Evolutionary conservation across 2,888 invertebrate species (phyloP).

Genomic region (Cataglyphis rosenhaueri): DNA sequence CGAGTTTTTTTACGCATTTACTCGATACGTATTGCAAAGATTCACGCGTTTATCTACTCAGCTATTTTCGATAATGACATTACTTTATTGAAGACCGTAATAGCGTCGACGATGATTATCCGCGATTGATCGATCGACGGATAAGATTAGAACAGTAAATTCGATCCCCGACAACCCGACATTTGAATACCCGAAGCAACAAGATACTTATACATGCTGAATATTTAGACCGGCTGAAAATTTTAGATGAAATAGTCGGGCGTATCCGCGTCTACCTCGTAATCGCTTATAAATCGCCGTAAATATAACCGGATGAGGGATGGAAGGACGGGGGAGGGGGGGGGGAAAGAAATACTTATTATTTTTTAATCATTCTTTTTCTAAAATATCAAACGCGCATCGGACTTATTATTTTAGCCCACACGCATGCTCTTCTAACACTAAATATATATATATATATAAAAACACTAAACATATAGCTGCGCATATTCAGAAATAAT

Average conservation of each 20-base stretch:
- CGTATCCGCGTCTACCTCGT: background rate
- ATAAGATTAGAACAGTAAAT: conserved; percentile 1
- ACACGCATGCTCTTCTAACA: background rate
- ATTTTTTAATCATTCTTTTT: conserved; percentile 7
- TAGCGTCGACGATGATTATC: background rate
- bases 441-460: too few relatives aligned
- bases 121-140: background rate
- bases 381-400: background rate
- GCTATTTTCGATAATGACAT: conserved; percentile 7
- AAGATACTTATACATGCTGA: background rate
- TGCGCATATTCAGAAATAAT: background rate
- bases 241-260: conserved; percentile 25
- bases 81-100: background rate
- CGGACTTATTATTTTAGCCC: conserved; percentile 1
- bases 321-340: background rate
- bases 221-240: conserved; percentile 21
- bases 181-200: conserved; percentile 6
- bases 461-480: conserved; percentile 8
- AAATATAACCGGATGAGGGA: background rate
- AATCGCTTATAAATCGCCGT: conserved; percentile 14
- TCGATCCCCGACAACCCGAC: background rate
- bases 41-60: background rate
- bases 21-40: background rate
- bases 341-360: background rate
- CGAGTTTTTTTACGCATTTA: background rate